Evolutionary conservation across 2,888 invertebrate genomes (phyloP).

Genomic region (Stenurella melanura): DNA sequence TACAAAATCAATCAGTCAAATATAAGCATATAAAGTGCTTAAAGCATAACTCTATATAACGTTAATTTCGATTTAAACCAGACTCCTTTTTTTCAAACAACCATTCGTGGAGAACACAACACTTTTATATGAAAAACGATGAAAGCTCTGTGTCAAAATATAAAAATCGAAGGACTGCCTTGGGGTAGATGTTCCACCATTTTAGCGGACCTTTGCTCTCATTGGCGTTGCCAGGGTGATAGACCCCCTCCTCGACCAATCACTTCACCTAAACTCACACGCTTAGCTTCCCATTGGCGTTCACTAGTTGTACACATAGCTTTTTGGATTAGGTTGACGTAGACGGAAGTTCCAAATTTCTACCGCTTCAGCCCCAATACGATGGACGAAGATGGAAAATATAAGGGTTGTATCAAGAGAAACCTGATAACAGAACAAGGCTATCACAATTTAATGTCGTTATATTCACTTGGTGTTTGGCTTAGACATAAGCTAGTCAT

Average conservation of each 20-base stretch:
- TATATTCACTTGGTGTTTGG: slow-evolving; percentile 74
- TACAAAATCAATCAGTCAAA: slow-evolving; percentile 52
- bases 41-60: slow-evolving; percentile 51
- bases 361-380: slow-evolving; percentile 66
- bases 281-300: slow-evolving; percentile 66
- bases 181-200: slow-evolving; percentile 71
- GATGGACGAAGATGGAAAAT: slow-evolving; percentile 48
- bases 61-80: slow-evolving; percentile 52
- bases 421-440: slow-evolving; percentile 73
- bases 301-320: slow-evolving; percentile 61
- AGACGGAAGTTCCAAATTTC: slow-evolving; percentile 69
- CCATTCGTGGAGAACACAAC: slow-evolving; percentile 61
- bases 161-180: slow-evolving; percentile 73
- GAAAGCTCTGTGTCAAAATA: slow-evolving; percentile 70
- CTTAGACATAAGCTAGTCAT: slow-evolving; percentile 74
- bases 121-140: slow-evolving; percentile 67
- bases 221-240: slow-evolving; percentile 74
- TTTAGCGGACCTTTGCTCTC: slow-evolving; percentile 64
- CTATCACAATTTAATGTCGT: slow-evolving; percentile 75
- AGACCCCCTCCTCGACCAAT: slow-evolving; percentile 70
- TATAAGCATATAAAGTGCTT: slow-evolving; percentile 55
- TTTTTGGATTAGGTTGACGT: slow-evolving; percentile 62
- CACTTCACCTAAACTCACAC: slow-evolving; percentile 58
- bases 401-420: slow-evolving; percentile 52
- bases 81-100: slow-evolving; percentile 45